phyloP scores from a whole-genome alignment of 2,888 invertebrate species.

The Lordiphosa andalusiaca region DNA sequence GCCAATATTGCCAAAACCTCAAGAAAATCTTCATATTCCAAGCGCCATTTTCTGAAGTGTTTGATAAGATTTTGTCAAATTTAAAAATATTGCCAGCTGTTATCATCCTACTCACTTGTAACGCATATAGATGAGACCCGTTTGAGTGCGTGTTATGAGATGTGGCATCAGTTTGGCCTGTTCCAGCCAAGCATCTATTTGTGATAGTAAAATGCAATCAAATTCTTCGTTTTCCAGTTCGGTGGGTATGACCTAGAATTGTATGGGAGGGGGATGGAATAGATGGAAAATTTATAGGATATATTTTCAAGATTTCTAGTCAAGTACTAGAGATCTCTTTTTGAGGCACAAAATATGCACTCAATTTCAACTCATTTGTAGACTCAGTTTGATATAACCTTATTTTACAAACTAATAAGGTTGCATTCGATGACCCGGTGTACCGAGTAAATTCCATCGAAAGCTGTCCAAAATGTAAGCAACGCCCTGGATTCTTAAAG shows the following conservation, averaged over 20 bases:
- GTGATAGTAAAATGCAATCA: conserved; percentile 65
- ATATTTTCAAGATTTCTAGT: neutral
- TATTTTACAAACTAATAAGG: no score
- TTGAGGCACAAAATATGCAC: no score
- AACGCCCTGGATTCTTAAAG: no score
- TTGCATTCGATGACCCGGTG: no score
- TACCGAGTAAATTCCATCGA: no score
- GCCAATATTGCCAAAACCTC: conserved; percentile 53
- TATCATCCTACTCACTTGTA: conserved; percentile 53
- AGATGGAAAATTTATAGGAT: neutral
- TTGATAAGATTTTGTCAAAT: no score
- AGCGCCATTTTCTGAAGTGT: conserved; percentile 63
- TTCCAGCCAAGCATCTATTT: conserved; percentile 66
- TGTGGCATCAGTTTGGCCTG: conserved; percentile 60
- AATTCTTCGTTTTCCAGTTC: conserved; percentile 62
- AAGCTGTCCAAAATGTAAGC: no score
- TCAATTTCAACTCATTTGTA: no score
- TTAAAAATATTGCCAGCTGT: no score
- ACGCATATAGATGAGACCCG: conserved; percentile 69
- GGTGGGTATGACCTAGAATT: conserved; percentile 26
- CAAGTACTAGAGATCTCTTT: no score
- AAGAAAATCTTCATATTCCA: conserved; percentile 68
- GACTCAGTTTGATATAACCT: no score
- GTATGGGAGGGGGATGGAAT: neutral
- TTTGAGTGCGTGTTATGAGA: conserved; percentile 59